These are phyloP conservation scores for Colaptes auratus DNA, from an alignment of 2,113 vertebrate species.

Conservation along the genomic window DNA sequence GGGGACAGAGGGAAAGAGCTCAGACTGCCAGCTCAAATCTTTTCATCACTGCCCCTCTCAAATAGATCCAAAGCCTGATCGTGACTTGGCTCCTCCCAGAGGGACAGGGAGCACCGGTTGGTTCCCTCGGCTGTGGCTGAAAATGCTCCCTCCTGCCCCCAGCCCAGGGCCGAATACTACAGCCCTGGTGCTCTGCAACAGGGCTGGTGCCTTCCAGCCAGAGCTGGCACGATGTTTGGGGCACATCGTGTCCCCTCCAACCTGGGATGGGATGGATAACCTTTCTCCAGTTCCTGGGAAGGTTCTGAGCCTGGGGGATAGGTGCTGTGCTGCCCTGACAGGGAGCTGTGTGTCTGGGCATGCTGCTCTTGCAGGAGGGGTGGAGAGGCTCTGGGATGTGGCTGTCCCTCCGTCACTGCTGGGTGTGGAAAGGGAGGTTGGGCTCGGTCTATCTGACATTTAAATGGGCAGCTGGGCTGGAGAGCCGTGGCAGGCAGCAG, in stretches of 20 bases:
- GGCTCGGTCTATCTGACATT: not conserved
- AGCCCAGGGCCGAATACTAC: not conserved
- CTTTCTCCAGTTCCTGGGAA: fast-evolving
- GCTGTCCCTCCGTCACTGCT: not conserved
- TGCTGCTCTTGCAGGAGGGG: slow-evolving; percentile 26
- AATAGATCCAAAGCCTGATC: not conserved
- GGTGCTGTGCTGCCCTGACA: not conserved
- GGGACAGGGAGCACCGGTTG: not conserved
- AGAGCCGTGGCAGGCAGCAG: not conserved
- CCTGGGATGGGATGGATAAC: fast-evolving
- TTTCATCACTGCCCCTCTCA: not conserved
- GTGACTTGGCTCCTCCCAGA: not conserved
- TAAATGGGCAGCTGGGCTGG: not conserved
- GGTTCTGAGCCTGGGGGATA: not conserved
- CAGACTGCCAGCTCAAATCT: not conserved
- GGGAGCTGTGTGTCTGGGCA: not conserved
- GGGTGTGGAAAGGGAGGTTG: slow-evolving; percentile 26
- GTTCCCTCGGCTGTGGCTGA: not conserved
- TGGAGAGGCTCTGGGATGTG: slow-evolving; percentile 1
- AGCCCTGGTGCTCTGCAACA: not conserved
- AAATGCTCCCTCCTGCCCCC: not conserved
- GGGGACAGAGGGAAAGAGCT: not conserved
- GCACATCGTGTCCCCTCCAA: not conserved
- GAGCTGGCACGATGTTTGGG: fast-evolving
- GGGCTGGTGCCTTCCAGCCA: not conserved